A percentile compares a stretch with the other conserved stretches of the same genome.
Evolutionary conservation across 2,888 invertebrate species (phyloP).

Genomic region (Formica aserva): DNA sequence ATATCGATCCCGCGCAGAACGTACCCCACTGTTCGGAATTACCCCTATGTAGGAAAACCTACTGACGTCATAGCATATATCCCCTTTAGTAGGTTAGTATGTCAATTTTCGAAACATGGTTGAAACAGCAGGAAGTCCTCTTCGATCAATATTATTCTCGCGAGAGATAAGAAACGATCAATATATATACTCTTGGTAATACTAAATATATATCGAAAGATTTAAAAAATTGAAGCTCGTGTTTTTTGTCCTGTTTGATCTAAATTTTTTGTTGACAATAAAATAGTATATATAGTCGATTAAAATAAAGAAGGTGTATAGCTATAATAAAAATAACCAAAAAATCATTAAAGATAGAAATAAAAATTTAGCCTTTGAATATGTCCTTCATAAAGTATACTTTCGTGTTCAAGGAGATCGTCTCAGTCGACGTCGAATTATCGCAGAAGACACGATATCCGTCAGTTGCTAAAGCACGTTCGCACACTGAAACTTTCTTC

Average conservation of each 20-base stretch:
- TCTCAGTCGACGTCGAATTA: conserved; percentile 33
- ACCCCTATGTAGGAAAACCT: conserved; percentile 76
- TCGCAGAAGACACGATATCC: conserved; percentile 36
- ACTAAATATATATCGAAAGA: not conserved
- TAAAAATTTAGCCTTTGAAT: not conserved
- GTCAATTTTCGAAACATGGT: conserved; percentile 68
- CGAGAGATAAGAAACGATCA: not conserved
- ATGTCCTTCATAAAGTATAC: conserved; percentile 13
- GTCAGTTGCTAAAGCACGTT: conserved; percentile 42
- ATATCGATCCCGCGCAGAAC: conserved; percentile 81
- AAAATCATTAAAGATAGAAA: conserved; percentile 4
- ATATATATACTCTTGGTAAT: not conserved
- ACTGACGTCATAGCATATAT: conserved; percentile 82
- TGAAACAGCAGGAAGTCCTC: not conserved
- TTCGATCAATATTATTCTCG: not conserved
- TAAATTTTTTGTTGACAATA: not conserved
- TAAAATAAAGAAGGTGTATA: not conserved
- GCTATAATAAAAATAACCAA: not conserved
- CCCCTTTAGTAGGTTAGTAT: conserved; percentile 83
- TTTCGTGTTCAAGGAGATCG: conserved; percentile 42
- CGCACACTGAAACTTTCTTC: conserved; percentile 39
- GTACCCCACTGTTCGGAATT: conserved; percentile 77
- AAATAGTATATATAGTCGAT: not conserved
- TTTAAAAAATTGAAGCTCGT: not conserved
- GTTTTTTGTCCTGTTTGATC: not conserved